Percentiles rank a stretch among this genome's conserved stretches.
Evolutionary conservation across 53 echinoderm and acorn worm species (phyloP).

Genomic region (Apostichopus leukothele): DNA sequence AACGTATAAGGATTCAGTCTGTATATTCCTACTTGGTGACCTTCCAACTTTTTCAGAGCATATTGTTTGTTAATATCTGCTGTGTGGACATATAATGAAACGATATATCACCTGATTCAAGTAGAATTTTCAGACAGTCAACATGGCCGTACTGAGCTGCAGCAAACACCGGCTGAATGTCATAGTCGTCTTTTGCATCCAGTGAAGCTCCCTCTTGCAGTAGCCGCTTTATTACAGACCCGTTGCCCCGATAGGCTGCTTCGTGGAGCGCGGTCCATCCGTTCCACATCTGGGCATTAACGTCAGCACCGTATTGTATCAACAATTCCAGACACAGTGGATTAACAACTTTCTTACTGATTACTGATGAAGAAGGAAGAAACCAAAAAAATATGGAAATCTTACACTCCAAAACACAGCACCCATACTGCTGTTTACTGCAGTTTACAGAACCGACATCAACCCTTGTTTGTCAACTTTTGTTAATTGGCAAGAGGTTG

Average conservation of each 20-base stretch:
- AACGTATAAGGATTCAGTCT: no score
- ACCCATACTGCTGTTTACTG: no score
- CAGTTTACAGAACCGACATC: no score
- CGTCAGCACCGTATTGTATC: slow-evolving; percentile 50
- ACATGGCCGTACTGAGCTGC: slow-evolving; percentile 80
- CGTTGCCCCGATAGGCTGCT: slow-evolving; percentile 64
- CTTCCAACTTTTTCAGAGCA: no score
- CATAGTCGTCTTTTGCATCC: slow-evolving; percentile 63
- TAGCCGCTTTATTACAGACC: slow-evolving; percentile 48
- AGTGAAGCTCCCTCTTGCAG: slow-evolving; percentile 61
- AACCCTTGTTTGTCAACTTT: no score
- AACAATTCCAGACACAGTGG: slow-evolving; percentile 35
- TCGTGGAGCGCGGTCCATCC: slow-evolving; percentile 83
- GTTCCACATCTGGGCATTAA: slow-evolving; percentile 62
- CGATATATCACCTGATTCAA: slow-evolving; percentile 66
- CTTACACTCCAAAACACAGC: no score
- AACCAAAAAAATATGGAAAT: not conserved
- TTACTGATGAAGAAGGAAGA: not conserved
- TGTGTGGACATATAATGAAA: not conserved
- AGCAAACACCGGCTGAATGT: slow-evolving; percentile 72
- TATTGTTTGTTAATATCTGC: no score
- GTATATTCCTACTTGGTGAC: no score
- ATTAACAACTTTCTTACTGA: slow-evolving; percentile 10
- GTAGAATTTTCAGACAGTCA: slow-evolving; percentile 66
- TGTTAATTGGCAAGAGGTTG: no score